phyloP scores from a whole-genome alignment of 1,140 invertebrate genomes.

The Mycetomoellerius zeteki region DNA sequence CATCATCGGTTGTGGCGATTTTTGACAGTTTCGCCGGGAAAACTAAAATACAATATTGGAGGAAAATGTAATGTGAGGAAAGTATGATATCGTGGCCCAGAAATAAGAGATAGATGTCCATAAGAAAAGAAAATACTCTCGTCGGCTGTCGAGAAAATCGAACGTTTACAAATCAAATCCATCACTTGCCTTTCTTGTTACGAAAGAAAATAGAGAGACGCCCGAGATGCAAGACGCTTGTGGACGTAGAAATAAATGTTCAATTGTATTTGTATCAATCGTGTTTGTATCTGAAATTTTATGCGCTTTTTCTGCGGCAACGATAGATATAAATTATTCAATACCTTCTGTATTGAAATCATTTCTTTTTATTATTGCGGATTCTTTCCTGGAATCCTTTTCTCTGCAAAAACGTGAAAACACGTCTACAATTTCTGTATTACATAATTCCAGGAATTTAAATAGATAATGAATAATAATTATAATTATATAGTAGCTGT shows the following conservation, averaged over 20 bases:
- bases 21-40: not conserved
- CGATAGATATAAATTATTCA: conserved; percentile 41
- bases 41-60: conserved; percentile 18
- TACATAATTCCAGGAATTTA: not conserved
- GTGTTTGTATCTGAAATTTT: not conserved
- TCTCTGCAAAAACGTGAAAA: not conserved
- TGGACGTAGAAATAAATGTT: conserved; percentile 2
- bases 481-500: not conserved
- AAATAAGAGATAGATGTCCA: not conserved
- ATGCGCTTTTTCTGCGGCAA: not conserved
- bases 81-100: not conserved
- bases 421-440: not conserved
- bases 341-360: not conserved
- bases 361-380: not conserved
- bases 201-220: conserved; percentile 5
- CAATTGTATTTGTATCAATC: conserved; percentile 20
- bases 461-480: conserved; percentile 6
- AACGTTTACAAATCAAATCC: conserved; percentile 31
- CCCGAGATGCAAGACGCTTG: not conserved
- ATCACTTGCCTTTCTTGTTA: conserved; percentile 22
- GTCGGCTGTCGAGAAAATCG: not conserved
- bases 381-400: not conserved
- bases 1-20: not conserved
- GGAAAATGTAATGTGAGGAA: not conserved
- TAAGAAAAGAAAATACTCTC: not conserved